Evolutionary conservation across 2,888 invertebrate genomes (phyloP), one percentile per base, ranked within the genome.

Genomic region (Harpagoxenus sublaevis): DNA sequence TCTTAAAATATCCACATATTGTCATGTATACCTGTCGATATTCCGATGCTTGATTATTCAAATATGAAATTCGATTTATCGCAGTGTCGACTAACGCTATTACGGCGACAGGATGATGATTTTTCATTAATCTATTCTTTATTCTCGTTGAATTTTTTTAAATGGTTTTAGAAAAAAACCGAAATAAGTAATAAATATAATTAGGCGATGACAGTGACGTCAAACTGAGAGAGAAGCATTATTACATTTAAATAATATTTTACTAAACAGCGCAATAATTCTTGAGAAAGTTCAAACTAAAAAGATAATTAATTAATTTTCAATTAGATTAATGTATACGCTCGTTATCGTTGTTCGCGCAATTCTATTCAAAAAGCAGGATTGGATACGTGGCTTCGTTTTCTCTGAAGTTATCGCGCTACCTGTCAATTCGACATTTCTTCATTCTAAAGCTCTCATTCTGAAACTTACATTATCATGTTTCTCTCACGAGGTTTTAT

Each of bases 41-140:
- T 62, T 81, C 73, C 79, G 39, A 81, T 71, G 39, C 39, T 51
- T 73, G 60, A 81, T 57, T 73, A 73, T 81, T 81, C 79, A 51
- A 71, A 81, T 79, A 39, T 73, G 60, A 60, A 51, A 81, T 81
- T 81, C 60, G 60, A 62, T 81, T 71, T 79, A 79, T 78, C 51
- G 65, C 51, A 65, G 6, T 28, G 60, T 35, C 23, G 39, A 51
- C 73, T 79, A 48, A 73, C 60, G 23, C 9, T 48, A 51, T 48
- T 60, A 73, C 15, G 9, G 10, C 0, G 18, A 28, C 39, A 18
- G 28, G 12, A 73, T 51, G 12, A 73, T 51, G 57, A 35, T 62
- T 71, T 39, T 79, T 73, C 45, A 81, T 81, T 73, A 73, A 81
- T 81, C 31, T 31, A 45, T 62, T 48, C 48, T 73, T 73, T 28